Base-by-base conservation (phyloP, 2,797 vertebrate species). In the Hippoglossus hippoglossus region DNA sequence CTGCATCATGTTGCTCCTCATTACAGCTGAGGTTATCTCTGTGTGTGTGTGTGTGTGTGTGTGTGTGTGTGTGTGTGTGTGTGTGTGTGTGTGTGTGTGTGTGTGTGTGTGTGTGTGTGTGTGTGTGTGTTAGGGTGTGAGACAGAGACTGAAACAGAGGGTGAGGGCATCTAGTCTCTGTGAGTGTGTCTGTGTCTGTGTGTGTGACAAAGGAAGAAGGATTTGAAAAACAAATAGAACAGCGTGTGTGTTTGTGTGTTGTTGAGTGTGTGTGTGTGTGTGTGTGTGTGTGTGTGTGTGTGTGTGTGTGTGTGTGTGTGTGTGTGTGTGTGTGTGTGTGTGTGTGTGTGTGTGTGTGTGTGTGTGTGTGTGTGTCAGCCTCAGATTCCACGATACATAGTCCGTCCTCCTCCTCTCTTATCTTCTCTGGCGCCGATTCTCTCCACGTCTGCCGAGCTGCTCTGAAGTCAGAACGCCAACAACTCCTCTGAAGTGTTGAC, bases 401-500 rank as follows among this genome's bases (percentile, higher is more conserved):
- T 46, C 44, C 16, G 18, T 46, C 47, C 54, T 60, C 80, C 31
- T 67, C 51, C 61, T 36, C 63, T 74, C 59, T 73, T 52, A 75
- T 80, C 65, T 64, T 74, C 72, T 62, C 71, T 75, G 84, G 71
- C 54, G 53, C 58, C 31, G 53, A 88, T 88, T 91, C 78, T 68
- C 79, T 69, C 67, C 91, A 91, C 89, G 85, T 91, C 86, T 81
- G 67, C 61, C 25, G 78, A 88, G 80, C 83, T 75, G 78, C 81
- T 92, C 83, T 91, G 86, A 92, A 91, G 90, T 91, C 84, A 82
- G 61, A 71, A 62, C 15, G 49, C 69, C 80, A 76, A 80, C 84
- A 82, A 82, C 71, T 87, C 75, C 83, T 90, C 85, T 92, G 85
- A 92, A 91, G 87, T 92, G 81, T 88, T 91, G 92, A 91, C 91